phyloP scores from a whole-genome alignment of 2,113 vertebrate species.

The Sciurus niger region DNA sequence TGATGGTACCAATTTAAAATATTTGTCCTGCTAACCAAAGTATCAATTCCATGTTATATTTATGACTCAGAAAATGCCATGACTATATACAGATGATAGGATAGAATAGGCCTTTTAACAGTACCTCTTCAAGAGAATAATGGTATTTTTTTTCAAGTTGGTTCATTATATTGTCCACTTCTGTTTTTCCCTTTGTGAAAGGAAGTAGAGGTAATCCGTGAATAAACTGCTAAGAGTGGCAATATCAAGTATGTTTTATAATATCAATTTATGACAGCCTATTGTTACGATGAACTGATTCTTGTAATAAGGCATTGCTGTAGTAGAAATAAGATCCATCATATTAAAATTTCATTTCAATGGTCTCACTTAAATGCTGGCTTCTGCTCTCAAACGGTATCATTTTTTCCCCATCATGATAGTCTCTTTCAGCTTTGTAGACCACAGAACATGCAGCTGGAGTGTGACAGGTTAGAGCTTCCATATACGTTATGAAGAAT shows the following conservation, averaged over 20 bases:
- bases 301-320: slow-evolving; percentile 64
- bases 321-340: slow-evolving; percentile 61
- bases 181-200: slow-evolving; percentile 41
- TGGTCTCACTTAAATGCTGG: slow-evolving; percentile 47
- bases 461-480: not conserved
- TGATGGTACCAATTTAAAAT: not conserved
- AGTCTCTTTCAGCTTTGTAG: not conserved
- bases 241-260: slow-evolving; percentile 57
- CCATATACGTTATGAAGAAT: not conserved
- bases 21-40: not conserved
- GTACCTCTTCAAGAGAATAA: slow-evolving; percentile 40
- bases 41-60: slow-evolving; percentile 28
- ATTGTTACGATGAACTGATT: slow-evolving; percentile 52
- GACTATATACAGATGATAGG: not conserved
- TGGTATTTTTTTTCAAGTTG: slow-evolving; percentile 8
- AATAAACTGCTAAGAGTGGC: slow-evolving; percentile 54
- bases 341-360: slow-evolving; percentile 72
- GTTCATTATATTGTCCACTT: slow-evolving; percentile 23
- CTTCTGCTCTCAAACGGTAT: slow-evolving; percentile 46
- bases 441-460: not conserved
- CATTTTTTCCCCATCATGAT: slow-evolving; percentile 7
- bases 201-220: slow-evolving; percentile 63
- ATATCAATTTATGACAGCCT: slow-evolving; percentile 47
- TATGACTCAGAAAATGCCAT: slow-evolving; percentile 47
- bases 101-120: slow-evolving; percentile 6